Evolutionary conservation across 2,113 vertebrate species (phyloP).

Genomic region (Condylura cristata): DNA sequence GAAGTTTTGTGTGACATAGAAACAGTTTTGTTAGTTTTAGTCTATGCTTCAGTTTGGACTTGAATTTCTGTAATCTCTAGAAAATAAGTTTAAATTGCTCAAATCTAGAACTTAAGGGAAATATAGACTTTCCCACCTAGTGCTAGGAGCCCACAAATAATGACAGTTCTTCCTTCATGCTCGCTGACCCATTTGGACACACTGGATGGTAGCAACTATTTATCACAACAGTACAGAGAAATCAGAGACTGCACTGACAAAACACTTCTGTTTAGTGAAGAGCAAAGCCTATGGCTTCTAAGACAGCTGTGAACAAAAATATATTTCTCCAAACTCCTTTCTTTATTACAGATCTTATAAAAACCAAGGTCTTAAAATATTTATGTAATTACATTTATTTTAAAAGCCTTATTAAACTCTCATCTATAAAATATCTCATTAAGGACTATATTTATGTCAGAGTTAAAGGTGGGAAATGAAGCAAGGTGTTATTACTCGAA

Average conservation of each 20-base stretch:
- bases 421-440: neutral
- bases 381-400: slow-evolving; percentile 20
- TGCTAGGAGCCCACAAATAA: neutral
- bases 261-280: neutral
- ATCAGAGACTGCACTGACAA: neutral
- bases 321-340: neutral
- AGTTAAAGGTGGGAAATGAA: slow-evolving; percentile 24
- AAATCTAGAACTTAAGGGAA: neutral
- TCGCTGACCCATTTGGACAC: neutral
- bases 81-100: neutral
- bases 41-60: neutral
- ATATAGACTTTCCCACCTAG: neutral
- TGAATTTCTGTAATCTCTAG: neutral
- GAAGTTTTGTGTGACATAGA: neutral
- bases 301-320: neutral
- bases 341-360: neutral
- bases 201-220: neutral
- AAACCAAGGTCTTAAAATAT: neutral
- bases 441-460: neutral
- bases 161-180: neutral
- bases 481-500: neutral
- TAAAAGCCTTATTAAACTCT: neutral
- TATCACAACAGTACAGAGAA: neutral
- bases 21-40: neutral
- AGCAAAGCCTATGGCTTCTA: neutral